phyloP scores from a whole-genome alignment of 2,888 invertebrate species.

The Phyllotreta striolata region DNA sequence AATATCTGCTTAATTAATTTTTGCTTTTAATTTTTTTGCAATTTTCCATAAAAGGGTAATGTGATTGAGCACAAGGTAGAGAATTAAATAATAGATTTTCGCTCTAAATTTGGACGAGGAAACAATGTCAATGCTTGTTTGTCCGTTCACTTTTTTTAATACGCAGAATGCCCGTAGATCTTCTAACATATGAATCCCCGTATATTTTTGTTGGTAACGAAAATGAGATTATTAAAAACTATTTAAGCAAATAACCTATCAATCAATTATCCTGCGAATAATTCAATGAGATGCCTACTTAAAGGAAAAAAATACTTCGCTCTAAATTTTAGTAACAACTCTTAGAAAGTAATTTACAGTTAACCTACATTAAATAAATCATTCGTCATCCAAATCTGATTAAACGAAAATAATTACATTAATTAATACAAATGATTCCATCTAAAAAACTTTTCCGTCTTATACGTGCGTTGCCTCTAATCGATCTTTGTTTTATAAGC shows the following conservation, averaged over 20 bases:
- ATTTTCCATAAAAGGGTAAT: constrained; percentile 4
- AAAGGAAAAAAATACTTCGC: constrained; percentile 4
- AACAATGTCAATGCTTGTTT: constrained; percentile 7
- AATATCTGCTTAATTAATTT: constrained; percentile 1
- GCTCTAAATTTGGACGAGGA: constrained; percentile 11
- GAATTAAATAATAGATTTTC: neutral
- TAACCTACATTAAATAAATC: constrained; percentile 25
- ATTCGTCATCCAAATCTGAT: constrained; percentile 33
- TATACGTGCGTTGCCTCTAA: constrained; percentile 26
- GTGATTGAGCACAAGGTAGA: constrained; percentile 7
- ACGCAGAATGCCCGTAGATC: too few species aligned
- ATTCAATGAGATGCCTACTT: constrained; percentile 1
- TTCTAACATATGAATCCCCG: too few species aligned
- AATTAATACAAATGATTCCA: constrained; percentile 29
- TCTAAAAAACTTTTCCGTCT: constrained; percentile 31
- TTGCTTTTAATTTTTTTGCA: neutral
- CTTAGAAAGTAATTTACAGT: constrained; percentile 23
- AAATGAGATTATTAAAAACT: too few species aligned
- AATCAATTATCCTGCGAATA: constrained; percentile 2
- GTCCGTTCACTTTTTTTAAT: constrained; percentile 3
- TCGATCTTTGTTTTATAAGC: constrained; percentile 37
- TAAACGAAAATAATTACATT: constrained; percentile 33
- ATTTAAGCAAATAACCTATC: neutral
- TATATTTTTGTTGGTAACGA: too few species aligned
- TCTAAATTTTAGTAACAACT: constrained; percentile 16